A percentile compares a stretch with the other conserved stretches of the same genome.
These are phyloP conservation scores for Sialia sialis DNA, from an alignment of 2,113 vertebrate genomes.

Conservation along the genomic window DNA sequence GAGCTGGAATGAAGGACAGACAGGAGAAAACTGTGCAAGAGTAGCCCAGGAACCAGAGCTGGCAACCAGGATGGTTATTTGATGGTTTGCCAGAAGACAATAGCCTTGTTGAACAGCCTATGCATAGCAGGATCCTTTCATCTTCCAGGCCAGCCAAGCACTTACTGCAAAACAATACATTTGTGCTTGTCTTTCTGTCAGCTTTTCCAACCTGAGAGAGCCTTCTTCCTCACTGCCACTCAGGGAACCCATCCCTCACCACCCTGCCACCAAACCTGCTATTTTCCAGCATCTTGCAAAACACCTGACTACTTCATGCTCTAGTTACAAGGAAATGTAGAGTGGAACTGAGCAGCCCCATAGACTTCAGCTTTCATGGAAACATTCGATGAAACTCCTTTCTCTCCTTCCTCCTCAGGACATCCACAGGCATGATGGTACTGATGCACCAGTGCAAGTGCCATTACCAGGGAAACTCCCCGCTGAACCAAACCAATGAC, in stretches of 20 bases:
- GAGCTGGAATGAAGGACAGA: neutral
- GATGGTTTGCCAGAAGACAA: constrained; percentile 22
- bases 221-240: neutral
- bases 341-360: neutral
- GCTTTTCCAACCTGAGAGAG: neutral
- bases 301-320: neutral
- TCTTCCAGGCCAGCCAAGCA: neutral
- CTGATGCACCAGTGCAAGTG: neutral
- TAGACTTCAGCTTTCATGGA: neutral
- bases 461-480: neutral
- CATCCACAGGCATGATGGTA: neutral
- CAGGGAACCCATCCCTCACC: neutral
- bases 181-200: constrained; percentile 8
- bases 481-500: neutral
- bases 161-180: neutral
- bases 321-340: neutral
- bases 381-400: neutral
- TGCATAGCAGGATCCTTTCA: neutral
- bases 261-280: neutral
- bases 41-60: neutral
- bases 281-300: constrained; percentile 9
- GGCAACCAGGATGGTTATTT: neutral
- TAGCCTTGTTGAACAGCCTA: neutral
- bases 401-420: neutral
- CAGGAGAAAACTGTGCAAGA: neutral